Evolutionary conservation across 2,888 invertebrate genomes (phyloP), one percentile per base, ranked within the genome.

Genomic region (Hypomecis punctinalis): DNA sequence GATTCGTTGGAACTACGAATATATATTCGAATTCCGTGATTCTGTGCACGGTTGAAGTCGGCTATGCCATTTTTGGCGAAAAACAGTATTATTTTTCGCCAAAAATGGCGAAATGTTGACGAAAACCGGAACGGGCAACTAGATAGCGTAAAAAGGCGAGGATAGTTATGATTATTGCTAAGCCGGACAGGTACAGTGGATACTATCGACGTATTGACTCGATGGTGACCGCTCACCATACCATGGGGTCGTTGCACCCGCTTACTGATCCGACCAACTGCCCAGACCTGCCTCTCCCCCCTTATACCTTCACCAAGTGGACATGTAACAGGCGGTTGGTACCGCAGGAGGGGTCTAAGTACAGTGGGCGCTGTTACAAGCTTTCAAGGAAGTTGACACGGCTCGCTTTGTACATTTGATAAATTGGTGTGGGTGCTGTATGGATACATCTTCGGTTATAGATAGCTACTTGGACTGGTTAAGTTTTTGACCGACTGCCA

Each of bases 171-270:
- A 23, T 23, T 23, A 23, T 23, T 23, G 23, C 23, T 2, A 23
- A 23, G 23, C 23, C 23, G 23, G 23, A 23, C 23, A 23, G 23
- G 23, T 23, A 23, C 23, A 23, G 23, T 23, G 23, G 23, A 23
- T 2, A 23, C 69, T 76, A 78, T 72, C 69, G 77, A 67, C 74
- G 61, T 66, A 72, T 70, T 68, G 69, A 63, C 69, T 70, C 76
- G 73, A 77, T 78, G 75, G 76, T 74, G 68, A 76, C 67, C 76
- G 79, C 74, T 76, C 76, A 74, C 75, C 76, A 77, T 76, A 75
- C 23, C 39, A 49, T 49, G 51, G 71, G 81, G 76, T 79, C 80
- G 71, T 69, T 73, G 78, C 75, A 72, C 81, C 74, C 76, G 39
- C 23, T 23, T 3, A 3, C 66, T 61, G 71, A 59, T 59, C 68